Evolutionary conservation across 2,113 vertebrate species (phyloP), one percentile per base, ranked within the genome.

Genomic region (Ammodytes marinus): DNA sequence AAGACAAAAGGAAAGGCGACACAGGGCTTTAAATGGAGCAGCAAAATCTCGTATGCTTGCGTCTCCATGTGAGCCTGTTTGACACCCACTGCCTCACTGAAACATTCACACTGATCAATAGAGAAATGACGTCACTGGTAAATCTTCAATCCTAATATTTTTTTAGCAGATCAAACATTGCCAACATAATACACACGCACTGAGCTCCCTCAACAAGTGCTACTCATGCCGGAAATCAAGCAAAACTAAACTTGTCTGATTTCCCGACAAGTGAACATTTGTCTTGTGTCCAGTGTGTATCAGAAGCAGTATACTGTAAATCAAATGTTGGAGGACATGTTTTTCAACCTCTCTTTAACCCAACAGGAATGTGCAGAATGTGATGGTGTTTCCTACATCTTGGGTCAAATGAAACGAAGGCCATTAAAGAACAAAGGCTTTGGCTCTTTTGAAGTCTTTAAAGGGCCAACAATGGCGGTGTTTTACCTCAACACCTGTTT

Each of bases 401-500:
- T 58, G 42, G 43, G 42, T 49, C n/a, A 55, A 81, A 59, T 68
- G 66, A 77, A 72, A 53, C 39, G 54, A 27, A 27, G 27, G 73
- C 6, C 59, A 39, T 58, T 70, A 82, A 61, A n/a, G 64, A 83
- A 88, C 72, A 90, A 85, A 90, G 77, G 55, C 37, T 80, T 50
- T 14, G 2, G 35, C 54, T 53, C 46, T 73, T 88, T 89, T 92
- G 87, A 88, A 86, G 83, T 45, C 63, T 74, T 60, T 66, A 52
- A 83, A 72, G 42, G 27, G 67, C 40, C 70, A 63, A 85, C 68
- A 86, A 83, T 58, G 66, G 66, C 9, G 8, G 55, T 50, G 63
- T 80, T 86, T 89, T 75, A 83, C 68, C 74, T 72, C 40, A 60
- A 88, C 87, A 82, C 73, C 91, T 93, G 91, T 86, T 85, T 84